Base-by-base conservation (phyloP, 2,888 invertebrate genomes). In the Macaria notata region DNA sequence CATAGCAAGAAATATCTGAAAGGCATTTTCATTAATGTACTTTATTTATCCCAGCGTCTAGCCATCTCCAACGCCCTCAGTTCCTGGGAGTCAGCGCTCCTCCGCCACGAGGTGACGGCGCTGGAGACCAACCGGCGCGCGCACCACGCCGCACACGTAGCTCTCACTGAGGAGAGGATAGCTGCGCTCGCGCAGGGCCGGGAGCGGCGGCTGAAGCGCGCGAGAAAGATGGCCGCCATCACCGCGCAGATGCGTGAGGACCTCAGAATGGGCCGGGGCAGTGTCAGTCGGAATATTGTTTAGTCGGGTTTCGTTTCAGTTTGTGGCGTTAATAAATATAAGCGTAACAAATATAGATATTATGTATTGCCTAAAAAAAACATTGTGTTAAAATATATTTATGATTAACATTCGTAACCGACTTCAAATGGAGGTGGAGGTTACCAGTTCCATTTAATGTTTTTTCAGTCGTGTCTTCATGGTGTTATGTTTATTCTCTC, bases 51-150 rank as follows among this genome's bases (percentile, higher is more conserved):
- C 19, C 79, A 90, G 90, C 83, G 87, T 0, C 67, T 79, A 19
- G 87, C 88, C 2, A 84, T 88, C 62, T 65, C 73, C 36, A 88
- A 84, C 72, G 83, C 86, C 0, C 72, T 90, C 0, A 83, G 66
- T 56, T 66, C 73, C 0, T 88, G 88, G 88, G 89, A 86, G 56
- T 66, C 76, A 0, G 58, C 76, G 0, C 50, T 84, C 0, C 64
- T 82, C 0, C 78, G 84, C 0, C 79, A 81, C 57, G 87, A 88
- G 53, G 64, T 78, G 4, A 64, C 63, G 0, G 86, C 82, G 0
- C 58, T 77, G 45, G 84, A 88, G 1, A 75, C 78, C 0, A 70
- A 75, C 0, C 67, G 70, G 1, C 78, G 86, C 8, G 84, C 83
- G 1, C 65, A 69, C 8, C 71, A 77, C 65, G 79, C 82, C 0